Evolutionary conservation across 2,888 invertebrate species (phyloP).

Genomic region (Drosophila hamatofila): DNA sequence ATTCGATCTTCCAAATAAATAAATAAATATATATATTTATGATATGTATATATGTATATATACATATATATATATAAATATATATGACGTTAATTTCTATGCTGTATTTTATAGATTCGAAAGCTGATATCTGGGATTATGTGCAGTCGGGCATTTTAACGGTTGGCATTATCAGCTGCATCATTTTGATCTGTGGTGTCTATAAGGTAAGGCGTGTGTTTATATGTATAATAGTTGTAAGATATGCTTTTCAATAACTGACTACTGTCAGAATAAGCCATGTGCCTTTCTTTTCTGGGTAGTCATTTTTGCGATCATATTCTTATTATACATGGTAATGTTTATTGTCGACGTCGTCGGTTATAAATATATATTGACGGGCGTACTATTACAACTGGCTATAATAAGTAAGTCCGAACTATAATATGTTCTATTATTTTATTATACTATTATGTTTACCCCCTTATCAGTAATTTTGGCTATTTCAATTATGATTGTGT

Average conservation of each 20-base stretch:
- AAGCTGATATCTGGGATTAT: conserved; percentile 23
- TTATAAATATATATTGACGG: not conserved
- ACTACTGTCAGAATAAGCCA: not conserved
- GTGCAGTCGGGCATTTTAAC: conserved; percentile 28
- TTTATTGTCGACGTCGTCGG: not conserved
- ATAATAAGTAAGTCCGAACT: conserved; percentile 2
- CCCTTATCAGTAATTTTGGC: conserved; percentile 11
- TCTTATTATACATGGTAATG: not conserved
- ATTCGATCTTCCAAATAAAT: not conserved
- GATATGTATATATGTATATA: not conserved
- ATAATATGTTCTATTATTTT: not conserved
- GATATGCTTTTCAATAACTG: not conserved
- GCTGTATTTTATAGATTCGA: conserved; percentile 18
- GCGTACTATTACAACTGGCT: not conserved
- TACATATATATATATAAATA: not conserved
- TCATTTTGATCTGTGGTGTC: conserved; percentile 46
- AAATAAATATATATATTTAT: not conserved
- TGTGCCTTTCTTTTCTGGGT: conserved; percentile 7
- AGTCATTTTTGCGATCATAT: not conserved
- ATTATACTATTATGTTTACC: not conserved
- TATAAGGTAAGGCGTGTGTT: conserved; percentile 33
- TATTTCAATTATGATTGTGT: conserved; percentile 23
- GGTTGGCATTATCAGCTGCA: conserved; percentile 39
- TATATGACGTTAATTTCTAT: not conserved
- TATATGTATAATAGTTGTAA: not conserved